Base-by-base conservation (phyloP, 2,797 vertebrate species). In the Distichodus sexfasciatus region DNA sequence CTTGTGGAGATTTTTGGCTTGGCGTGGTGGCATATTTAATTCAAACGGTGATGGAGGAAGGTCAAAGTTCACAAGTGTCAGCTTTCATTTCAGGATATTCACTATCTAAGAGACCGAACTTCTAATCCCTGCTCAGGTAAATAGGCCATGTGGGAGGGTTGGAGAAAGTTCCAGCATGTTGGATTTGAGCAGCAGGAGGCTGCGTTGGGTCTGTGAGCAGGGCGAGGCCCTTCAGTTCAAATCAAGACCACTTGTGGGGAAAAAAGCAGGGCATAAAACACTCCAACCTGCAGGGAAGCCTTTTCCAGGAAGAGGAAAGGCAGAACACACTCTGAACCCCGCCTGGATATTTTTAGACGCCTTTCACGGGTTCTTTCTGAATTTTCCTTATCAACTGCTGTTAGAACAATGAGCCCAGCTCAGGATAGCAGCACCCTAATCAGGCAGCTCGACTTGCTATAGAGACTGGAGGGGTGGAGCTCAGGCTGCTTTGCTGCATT, bases 221-320 rank as follows among this genome's bases (percentile, higher is more conserved):
- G 60, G 53, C 44, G 33, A 58, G 50, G 55, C 55, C 50, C 46
- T 72, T 64, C 36, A 43, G 38, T 66, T 78, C 69, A 66, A 65
- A 69, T 69, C 69, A 78, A 61, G 67, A 59, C 70, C 60, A 57
- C 61, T 77, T 77, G 59, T 66, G 43, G 11, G 57, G n/a, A 67
- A 57, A 15, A 77, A 68, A 47, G 63, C 54, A 66, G 40, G 59
- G 54, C 41, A 74, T 63, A 65, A 62, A 71, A 54, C 59, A 43
- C 41, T 70, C 46, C 26, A 43, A 26, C 36, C 36, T 68, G 54
- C 54, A 64, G 65, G 60, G 62, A 58, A 60, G 61, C 29, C 55
- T 69, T 60, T 72, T 76, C 59, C 68, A 36, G 50, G 33, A 69
- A 60, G 2, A 35, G 57, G 15, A 43, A 24, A 44, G 41, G 33